Conservation (phyloP, 2,113 vertebrate genomes). For the Chaetura pelagica region DNA sequence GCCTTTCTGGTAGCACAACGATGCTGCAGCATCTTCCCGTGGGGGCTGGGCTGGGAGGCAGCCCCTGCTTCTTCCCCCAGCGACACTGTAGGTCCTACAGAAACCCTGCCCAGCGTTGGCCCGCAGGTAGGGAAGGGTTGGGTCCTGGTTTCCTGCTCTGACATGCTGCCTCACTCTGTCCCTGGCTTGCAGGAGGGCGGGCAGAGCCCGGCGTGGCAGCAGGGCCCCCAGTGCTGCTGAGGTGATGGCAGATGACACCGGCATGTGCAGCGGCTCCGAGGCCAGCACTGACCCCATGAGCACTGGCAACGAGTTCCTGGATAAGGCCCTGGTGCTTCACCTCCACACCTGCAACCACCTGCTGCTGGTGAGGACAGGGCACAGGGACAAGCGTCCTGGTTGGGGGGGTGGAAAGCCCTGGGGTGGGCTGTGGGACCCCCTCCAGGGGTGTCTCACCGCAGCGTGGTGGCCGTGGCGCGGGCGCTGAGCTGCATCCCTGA, state of each 20-base stretch:
- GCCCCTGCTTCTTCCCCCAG: background rate
- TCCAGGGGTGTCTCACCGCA: accelerated
- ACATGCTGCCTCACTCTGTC: background rate
- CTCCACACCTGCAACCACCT: constrained; percentile 87
- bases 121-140: background rate
- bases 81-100: background rate
- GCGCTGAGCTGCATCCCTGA: background rate
- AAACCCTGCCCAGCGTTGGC: background rate
- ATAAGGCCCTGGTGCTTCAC: constrained; percentile 86
- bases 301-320: constrained; percentile 84
- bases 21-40: background rate
- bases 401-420: background rate
- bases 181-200: constrained; percentile 54
- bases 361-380: constrained; percentile 84
- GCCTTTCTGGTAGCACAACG: background rate
- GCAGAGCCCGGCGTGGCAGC: constrained; percentile 20
- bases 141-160: background rate
- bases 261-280: constrained; percentile 63
- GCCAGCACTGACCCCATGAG: constrained; percentile 80
- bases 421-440: background rate
- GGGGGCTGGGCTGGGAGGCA: background rate
- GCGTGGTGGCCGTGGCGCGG: background rate
- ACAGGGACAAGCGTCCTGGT: background rate
- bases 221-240: background rate
- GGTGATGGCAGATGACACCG: background rate